Conservation (phyloP, 2,888 invertebrate genomes). For the Blastobasis lacticolella region DNA sequence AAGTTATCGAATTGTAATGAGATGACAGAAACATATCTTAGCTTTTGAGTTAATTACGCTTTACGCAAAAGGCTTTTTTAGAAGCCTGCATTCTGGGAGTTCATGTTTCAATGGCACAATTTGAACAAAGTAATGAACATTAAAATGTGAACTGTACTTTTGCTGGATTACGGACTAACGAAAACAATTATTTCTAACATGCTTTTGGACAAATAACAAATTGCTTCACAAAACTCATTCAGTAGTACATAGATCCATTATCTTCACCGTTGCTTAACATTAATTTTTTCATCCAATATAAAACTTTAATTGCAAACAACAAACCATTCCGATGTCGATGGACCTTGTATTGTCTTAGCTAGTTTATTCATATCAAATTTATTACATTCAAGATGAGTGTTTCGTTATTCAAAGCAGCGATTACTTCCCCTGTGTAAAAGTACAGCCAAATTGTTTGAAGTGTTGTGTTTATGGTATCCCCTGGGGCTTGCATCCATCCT, state of each 20-base stretch:
- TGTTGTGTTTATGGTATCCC: conserved; percentile 43
- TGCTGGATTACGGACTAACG: too few species aligned
- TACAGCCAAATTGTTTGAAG: conserved; percentile 62
- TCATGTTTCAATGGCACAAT: not conserved
- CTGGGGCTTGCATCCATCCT: conserved; percentile 52
- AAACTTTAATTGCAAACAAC: conserved; percentile 33
- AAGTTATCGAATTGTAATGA: too few species aligned
- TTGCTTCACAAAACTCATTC: not conserved
- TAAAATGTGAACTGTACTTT: not conserved
- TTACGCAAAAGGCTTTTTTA: too few species aligned
- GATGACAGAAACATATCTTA: too few species aligned
- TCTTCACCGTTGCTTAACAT: conserved; percentile 8
- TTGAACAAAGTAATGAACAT: not conserved
- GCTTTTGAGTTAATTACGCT: too few species aligned
- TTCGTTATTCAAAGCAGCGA: conserved; percentile 1
- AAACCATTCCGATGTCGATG: too few species aligned
- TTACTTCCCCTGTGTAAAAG: conserved; percentile 29
- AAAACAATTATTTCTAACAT: not conserved
- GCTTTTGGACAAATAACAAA: not conserved
- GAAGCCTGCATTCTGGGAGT: too few species aligned
- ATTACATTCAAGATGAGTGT: too few species aligned
- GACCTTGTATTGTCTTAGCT: too few species aligned
- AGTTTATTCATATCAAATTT: too few species aligned
- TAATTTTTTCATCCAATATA: conserved; percentile 26
- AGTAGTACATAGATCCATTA: not conserved